These are phyloP conservation scores for Mormyrus lacerda DNA, from an alignment of 2,113 vertebrate species.

Conservation along the genomic window DNA sequence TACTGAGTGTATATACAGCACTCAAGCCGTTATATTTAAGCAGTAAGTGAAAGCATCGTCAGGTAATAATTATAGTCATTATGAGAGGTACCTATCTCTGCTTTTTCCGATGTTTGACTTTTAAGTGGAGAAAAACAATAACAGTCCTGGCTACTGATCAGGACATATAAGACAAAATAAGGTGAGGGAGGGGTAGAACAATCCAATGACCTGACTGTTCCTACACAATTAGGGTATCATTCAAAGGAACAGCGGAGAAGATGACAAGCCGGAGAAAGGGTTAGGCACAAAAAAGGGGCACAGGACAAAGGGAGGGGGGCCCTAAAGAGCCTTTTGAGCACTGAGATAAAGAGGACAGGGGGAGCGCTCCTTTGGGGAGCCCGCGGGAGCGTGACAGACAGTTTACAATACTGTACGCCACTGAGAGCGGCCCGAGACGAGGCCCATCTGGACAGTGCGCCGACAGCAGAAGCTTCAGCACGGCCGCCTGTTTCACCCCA, in stretches of 20 bases:
- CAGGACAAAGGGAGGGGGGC: conserved; percentile 34
- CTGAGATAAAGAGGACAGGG: conserved; percentile 26
- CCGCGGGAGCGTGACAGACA: conserved; percentile 44
- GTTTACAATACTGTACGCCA: conserved; percentile 72
- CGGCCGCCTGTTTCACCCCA: conserved; percentile 60
- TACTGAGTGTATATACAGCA: neutral
- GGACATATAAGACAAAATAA: neutral
- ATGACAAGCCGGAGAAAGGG: conserved; percentile 53
- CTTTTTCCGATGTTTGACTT: conserved; percentile 9
- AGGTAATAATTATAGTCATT: neutral
- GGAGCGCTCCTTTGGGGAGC: conserved; percentile 54
- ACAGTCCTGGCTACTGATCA: conserved; percentile 32
- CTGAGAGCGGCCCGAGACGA: conserved; percentile 59
- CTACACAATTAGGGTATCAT: conserved; percentile 63
- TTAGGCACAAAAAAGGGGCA: conserved; percentile 15
- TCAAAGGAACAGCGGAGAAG: conserved; percentile 56
- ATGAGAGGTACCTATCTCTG: neutral
- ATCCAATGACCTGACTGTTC: conserved; percentile 66
- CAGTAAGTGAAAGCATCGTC: neutral
- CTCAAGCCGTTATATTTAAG: neutral
- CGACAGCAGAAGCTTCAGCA: conserved; percentile 42
- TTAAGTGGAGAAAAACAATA: conserved; percentile 37
- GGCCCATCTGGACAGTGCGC: conserved; percentile 46
- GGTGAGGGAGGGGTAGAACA: conserved; percentile 20
- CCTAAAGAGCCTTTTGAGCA: conserved; percentile 46